Percentiles rank a stretch among this genome's conserved stretches.
These are phyloP conservation scores for Rhorus exstirpatorius DNA, from an alignment of 2,888 invertebrate species.

Conservation along the genomic window DNA sequence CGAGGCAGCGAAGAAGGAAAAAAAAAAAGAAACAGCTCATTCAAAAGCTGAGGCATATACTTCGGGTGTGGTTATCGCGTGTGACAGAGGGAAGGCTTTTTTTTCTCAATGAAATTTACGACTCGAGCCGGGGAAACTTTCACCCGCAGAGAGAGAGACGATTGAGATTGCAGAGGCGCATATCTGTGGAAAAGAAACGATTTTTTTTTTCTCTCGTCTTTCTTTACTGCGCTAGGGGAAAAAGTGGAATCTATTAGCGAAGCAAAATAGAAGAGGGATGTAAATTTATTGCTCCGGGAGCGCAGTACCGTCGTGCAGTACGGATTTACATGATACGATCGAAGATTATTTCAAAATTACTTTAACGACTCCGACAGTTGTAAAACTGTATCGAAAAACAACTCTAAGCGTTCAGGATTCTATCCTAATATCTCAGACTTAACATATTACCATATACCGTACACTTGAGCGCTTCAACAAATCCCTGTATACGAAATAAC, in stretches of 20 bases:
- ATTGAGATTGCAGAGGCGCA: constrained; percentile 34
- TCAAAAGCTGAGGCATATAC: constrained; percentile 3
- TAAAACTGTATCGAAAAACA: too few relatives aligned
- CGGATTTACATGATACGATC: too few relatives aligned
- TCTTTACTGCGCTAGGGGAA: not conserved
- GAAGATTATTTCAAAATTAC: too few relatives aligned
- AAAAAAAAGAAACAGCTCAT: not conserved
- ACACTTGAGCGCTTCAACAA: too few relatives aligned
- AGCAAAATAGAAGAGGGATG: not conserved
- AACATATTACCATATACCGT: too few relatives aligned
- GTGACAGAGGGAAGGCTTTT: not conserved
- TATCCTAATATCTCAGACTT: too few relatives aligned
- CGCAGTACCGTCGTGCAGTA: too few relatives aligned
- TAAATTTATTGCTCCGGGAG: not conserved
- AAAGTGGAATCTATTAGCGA: constrained; percentile 7
- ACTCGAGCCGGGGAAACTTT: constrained; percentile 46
- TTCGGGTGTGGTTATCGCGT: constrained; percentile 11
- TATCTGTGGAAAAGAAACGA: not conserved
- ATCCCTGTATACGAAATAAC: too few relatives aligned
- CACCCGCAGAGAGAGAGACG: not conserved
- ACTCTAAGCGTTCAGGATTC: too few relatives aligned
- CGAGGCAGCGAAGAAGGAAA: not conserved
- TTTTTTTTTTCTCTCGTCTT: not conserved
- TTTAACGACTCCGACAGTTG: too few relatives aligned
- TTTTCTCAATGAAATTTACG: constrained; percentile 52